Conservation (phyloP, 2,888 invertebrate genomes). For the Coronaproctus castanopsis region DNA sequence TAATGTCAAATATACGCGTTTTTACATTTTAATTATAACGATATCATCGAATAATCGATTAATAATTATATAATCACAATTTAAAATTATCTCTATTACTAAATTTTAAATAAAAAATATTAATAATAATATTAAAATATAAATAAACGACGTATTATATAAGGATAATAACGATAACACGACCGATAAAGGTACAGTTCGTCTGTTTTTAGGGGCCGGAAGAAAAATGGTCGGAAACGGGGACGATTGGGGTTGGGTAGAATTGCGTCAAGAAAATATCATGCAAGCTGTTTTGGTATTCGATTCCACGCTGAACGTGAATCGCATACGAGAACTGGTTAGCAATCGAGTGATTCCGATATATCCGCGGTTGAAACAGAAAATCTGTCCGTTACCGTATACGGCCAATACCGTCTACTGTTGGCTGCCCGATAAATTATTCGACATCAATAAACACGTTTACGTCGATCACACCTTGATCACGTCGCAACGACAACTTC, state of each 20-base stretch:
- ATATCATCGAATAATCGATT: no score
- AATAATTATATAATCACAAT: no score
- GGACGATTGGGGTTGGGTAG: conserved; percentile 10
- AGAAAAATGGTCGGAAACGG: conserved; percentile 10
- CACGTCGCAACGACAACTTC: conserved; percentile 7
- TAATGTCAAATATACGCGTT: no score
- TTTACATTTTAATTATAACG: no score
- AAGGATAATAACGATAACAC: no score
- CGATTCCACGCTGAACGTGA: conserved; percentile 27
- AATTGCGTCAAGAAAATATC: conserved; percentile 8
- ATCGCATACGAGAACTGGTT: conserved; percentile 29
- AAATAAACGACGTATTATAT: no score
- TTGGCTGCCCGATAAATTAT: conserved; percentile 31
- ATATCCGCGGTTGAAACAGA: conserved; percentile 31
- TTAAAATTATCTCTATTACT: no score
- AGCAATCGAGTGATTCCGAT: conserved; percentile 27
- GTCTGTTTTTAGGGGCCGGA: conserved; percentile 9
- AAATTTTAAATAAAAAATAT: no score
- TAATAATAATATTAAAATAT: no score
- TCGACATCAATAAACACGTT: conserved; percentile 32
- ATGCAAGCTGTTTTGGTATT: conserved; percentile 28
- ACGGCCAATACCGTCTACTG: conserved; percentile 27
- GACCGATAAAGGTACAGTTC: no score
- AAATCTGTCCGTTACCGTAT: conserved; percentile 19
- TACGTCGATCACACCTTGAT: conserved; percentile 14